Base-by-base conservation (phyloP, 2,797 vertebrate genomes). In the Urosaurus nigricauda region DNA sequence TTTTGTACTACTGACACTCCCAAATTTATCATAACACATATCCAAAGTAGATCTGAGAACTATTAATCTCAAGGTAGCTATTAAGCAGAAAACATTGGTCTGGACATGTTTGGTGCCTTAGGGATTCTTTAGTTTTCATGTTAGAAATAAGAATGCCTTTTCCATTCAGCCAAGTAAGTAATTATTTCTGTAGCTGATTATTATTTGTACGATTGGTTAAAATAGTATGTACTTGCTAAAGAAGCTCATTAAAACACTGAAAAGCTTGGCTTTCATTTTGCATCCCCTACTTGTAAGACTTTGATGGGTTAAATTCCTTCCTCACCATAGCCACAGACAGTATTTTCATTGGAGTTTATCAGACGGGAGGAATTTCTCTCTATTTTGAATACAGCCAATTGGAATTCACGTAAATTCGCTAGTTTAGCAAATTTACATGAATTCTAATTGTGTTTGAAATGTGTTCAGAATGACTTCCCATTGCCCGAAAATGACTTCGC, bases 91-190 rank as follows among this genome's bases (percentile, higher is more conserved):
- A 93, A 88, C 88, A 88, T 94, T 89, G 94, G 91, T 92, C 90
- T 94, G 94, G 93, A 94, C 95, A 93, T 93, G 94, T 89, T 94
- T 85, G 87, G 84, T 92, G 94, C 92, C 94, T 94, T 93, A 0
- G 80, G 94, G 92, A 88, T 89, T 93, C 94, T 93, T 78, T 84
- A 92, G 88, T 84, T 80, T 83, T 91, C 83, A 93, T 32, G 11
- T 86, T 95, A 92, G 86, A 93, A 93, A 94, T 88, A 93, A 92
- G 89, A 92, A 93, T 87, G 83, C 83, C 92, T 95, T 94, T 96
- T 92, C 94, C 94, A 89, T 92, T 88, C 93, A 89, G 83, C 89
- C 83, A 74, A 74, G 87, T 83, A 92, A 89, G 83, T 37, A 89
- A 91, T 90, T 87, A 91, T 75, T 63, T 83, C 75, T 7, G 0